Evolutionary conservation across 2,113 vertebrate species (phyloP).

Genomic region (Epinephelus lanceolatus): DNA sequence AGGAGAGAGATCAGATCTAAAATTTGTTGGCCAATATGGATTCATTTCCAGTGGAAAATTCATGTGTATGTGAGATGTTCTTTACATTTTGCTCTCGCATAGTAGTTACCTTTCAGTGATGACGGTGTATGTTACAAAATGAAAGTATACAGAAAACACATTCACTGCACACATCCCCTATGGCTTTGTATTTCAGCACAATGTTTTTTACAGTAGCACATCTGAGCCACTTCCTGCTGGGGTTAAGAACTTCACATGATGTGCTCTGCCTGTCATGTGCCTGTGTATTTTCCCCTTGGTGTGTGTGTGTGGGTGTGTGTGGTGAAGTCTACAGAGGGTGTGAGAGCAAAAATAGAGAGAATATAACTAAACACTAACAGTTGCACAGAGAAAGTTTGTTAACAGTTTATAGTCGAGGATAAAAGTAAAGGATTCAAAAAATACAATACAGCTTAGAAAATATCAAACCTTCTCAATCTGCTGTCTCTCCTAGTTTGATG

Average conservation of each 20-base stretch:
- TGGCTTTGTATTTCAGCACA: neutral
- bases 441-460: neutral
- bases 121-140: neutral
- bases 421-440: neutral
- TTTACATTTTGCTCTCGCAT: no score
- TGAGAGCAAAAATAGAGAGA: neutral
- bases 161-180: neutral
- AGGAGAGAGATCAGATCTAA: no score
- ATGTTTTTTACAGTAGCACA: neutral
- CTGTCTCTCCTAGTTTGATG: slow-evolving; percentile 88
- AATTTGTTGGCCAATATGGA: no score
- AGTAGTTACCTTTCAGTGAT: neutral
- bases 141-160: neutral
- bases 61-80: no score
- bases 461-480: neutral
- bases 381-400: neutral
- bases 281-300: neutral
- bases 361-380: neutral
- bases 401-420: neutral
- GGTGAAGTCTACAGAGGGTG: neutral
- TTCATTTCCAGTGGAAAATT: no score
- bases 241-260: slow-evolving; percentile 27
- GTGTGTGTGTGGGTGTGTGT: neutral
- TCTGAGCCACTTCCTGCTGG: slow-evolving; percentile 44
- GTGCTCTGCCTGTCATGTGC: neutral